These are phyloP conservation scores for Indicator maculatus DNA, from an alignment of 2,113 vertebrate species.

Conservation along the genomic window DNA sequence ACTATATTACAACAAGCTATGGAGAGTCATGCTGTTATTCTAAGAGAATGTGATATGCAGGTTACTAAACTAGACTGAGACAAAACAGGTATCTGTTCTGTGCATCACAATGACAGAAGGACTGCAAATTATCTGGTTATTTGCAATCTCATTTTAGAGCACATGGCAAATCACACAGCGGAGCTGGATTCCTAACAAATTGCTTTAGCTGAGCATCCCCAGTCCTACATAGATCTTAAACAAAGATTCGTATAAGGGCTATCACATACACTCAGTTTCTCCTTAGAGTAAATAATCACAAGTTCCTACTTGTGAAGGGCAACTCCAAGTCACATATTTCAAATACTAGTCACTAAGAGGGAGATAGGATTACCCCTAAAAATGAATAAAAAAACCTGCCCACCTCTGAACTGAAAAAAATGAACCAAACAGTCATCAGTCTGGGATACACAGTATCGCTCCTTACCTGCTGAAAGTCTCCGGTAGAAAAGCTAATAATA, in stretches of 20 bases:
- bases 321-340: neutral
- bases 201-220: neutral
- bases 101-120: neutral
- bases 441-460: neutral
- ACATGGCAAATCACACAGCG: neutral
- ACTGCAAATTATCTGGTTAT: neutral
- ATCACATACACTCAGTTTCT: neutral
- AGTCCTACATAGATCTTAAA: neutral
- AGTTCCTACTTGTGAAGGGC: neutral
- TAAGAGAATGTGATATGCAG: neutral
- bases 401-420: neutral
- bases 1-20: neutral
- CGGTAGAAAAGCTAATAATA: conserved; percentile 81
- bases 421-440: neutral
- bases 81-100: neutral
- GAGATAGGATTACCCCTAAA: neutral
- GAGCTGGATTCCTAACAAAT: neutral
- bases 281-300: neutral
- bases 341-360: neutral
- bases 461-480: conserved; percentile 86
- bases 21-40: neutral
- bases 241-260: neutral
- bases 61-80: neutral
- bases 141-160: neutral
- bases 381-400: neutral